Conservation (phyloP, 1,140 invertebrate genomes). For the Drosophila littoralis region DNA sequence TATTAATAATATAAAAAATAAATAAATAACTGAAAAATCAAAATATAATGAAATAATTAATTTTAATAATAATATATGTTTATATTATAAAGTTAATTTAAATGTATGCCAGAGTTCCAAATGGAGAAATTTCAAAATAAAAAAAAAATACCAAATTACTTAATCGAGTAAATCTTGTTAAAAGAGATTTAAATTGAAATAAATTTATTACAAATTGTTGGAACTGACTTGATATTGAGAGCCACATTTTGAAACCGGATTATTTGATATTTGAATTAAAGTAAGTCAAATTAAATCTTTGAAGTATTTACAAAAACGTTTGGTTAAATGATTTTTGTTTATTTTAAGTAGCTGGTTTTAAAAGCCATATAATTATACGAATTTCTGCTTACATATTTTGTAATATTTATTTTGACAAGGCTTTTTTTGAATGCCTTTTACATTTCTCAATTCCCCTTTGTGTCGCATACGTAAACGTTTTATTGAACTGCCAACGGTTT, state of each 20-base stretch:
- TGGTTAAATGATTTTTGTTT: neutral
- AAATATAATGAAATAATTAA: too few relatives aligned
- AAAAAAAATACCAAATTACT: too few relatives aligned
- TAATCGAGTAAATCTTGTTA: too few relatives aligned
- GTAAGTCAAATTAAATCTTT: conserved; percentile 1
- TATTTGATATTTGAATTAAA: conserved; percentile 10
- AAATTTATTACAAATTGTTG: too few relatives aligned
- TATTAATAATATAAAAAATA: too few relatives aligned
- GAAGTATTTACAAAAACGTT: neutral
- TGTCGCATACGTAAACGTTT: neutral
- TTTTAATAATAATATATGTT: too few relatives aligned
- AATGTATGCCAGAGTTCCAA: too few relatives aligned
- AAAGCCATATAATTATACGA: neutral
- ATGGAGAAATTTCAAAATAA: too few relatives aligned
- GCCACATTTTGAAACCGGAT: neutral
- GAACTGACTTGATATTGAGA: too few relatives aligned
- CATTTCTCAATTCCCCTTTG: neutral
- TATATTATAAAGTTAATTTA: too few relatives aligned
- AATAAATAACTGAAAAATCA: too few relatives aligned
- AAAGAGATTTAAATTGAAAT: too few relatives aligned
- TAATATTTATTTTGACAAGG: neutral
- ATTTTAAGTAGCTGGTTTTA: neutral
- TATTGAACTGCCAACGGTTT: neutral
- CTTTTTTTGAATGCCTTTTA: neutral
- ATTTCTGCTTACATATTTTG: neutral